Base-by-base conservation (phyloP, 1,140 invertebrate genomes). In the Aricia agestis region DNA sequence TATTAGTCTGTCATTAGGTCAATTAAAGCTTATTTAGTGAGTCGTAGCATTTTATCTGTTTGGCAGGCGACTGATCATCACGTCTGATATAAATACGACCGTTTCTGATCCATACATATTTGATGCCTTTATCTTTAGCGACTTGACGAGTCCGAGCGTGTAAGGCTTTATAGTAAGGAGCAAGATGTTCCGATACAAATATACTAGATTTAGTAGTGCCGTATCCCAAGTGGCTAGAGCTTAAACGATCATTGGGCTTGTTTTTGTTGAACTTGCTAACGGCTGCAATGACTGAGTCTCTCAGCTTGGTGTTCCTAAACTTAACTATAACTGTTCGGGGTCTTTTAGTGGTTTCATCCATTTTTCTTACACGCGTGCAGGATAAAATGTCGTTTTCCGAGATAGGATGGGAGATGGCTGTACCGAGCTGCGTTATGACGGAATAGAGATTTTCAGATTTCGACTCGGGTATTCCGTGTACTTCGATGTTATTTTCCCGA, bases 21-120 rank as follows among this genome's bases (percentile, higher is more conserved):
- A 11, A 57, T 0, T 71, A 74, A 10, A 82, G 45, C 4, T 45
- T 57, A 0, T 74, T 67, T 1, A 77, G 63, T 13, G 68, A 32
- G 17, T 80, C 72, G 9, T 72, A 52, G 18, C 36, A 67, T 57
- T 74, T 74, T 6, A 79, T 74, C 63, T 74, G 74, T 52, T 70
- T 72, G 6, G 74, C 73, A 10, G 70, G 75, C 25, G 25, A 25
- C 25, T 25, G 25, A 25, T 36, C 36, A 36, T 36, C 5, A 6
- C 36, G 36, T 36, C 36, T 36, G 9, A 36, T 36, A 9, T 36
- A 36, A 36, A 36, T 36, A 25, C 25, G 36, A 36, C 36, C 78
- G 58, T 80, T 74, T 5, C 79, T 70, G 4, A 81, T 63, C 81
- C 81, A 82, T 0, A 78, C 67, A 36, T 72, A 82, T 67, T 73